Percentiles rank a stretch among this genome's conserved stretches.
Conservation (phyloP, 2,113 vertebrate genomes). For the Callionymus lyra region DNA sequence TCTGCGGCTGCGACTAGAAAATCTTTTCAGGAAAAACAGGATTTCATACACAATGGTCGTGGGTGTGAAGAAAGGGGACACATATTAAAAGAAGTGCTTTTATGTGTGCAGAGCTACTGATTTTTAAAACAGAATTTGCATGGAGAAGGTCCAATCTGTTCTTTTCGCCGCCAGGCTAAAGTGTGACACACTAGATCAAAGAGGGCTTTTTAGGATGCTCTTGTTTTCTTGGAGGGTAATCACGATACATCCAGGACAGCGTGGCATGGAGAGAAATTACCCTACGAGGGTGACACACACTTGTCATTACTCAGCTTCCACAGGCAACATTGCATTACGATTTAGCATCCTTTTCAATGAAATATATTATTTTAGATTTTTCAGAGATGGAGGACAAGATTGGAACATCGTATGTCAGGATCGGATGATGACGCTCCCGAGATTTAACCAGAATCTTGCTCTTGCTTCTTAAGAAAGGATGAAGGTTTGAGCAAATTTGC, state of each 20-base stretch:
- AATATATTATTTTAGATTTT: too few species aligned
- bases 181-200: constrained; percentile 60
- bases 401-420: too few species aligned
- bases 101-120: constrained; percentile 57
- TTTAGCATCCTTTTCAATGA: too few species aligned
- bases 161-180: constrained; percentile 32
- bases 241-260: constrained; percentile 53
- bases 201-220: constrained; percentile 55
- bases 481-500: too few species aligned
- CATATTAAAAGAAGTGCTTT: constrained; percentile 66
- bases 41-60: constrained; percentile 71
- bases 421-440: too few species aligned
- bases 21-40: constrained; percentile 72
- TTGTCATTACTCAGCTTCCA: constrained; percentile 4
- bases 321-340: too few species aligned
- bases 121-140: constrained; percentile 57
- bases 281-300: constrained; percentile 24
- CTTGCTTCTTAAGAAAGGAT: too few species aligned
- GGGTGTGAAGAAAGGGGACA: constrained; percentile 70
- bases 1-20: constrained; percentile 64
- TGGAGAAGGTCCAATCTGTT: constrained; percentile 63
- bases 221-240: constrained; percentile 52
- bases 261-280: constrained; percentile 28
- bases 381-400: too few species aligned
- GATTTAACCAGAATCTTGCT: too few species aligned